Evolutionary conservation across 2,113 vertebrate species (phyloP).

Genomic region (Ploceus nigricollis): DNA sequence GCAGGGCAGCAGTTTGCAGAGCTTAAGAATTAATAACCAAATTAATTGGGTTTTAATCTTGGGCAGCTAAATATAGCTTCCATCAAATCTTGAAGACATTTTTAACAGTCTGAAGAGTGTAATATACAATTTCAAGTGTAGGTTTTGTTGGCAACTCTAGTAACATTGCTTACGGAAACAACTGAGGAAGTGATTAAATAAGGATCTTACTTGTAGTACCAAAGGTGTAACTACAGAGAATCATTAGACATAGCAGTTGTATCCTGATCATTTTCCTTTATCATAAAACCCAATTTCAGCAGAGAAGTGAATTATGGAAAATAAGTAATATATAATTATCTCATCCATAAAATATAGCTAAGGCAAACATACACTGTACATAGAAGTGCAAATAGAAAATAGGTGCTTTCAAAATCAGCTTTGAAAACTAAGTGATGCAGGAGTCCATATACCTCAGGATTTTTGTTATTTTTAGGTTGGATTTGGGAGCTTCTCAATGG

Average conservation of each 20-base stretch:
- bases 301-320: background rate
- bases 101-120: background rate
- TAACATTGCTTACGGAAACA: background rate
- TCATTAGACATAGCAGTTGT: background rate
- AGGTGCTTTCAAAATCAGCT: background rate
- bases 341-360: background rate
- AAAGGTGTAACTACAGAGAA: background rate
- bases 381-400: background rate
- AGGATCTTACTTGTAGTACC: background rate
- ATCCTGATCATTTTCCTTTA: background rate
- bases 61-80: conserved; percentile 15
- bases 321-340: background rate
- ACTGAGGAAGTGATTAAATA: background rate
- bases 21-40: conserved; percentile 20
- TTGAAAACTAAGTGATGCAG: background rate
- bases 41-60: conserved; percentile 46
- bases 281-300: background rate
- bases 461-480: background rate
- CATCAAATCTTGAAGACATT: background rate
- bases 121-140: background rate
- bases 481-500: background rate
- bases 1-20: background rate
- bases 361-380: background rate
- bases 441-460: background rate
- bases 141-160: background rate